These are phyloP conservation scores for Pollimyrus isidori DNA, from an alignment of 2,113 vertebrate genomes.

Conservation along the genomic window DNA sequence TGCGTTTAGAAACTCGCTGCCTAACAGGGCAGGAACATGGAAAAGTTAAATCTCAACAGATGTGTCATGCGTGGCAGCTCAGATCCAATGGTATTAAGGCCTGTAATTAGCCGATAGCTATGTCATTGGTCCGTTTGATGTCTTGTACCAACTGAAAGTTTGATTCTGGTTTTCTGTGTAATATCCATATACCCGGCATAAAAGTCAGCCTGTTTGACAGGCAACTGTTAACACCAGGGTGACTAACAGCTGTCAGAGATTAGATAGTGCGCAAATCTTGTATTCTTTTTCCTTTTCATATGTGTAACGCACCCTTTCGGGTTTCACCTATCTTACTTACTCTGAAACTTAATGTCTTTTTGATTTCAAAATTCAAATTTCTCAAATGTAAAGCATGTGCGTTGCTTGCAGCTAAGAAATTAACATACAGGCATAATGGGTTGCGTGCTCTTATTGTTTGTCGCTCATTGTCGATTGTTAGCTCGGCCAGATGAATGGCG, in stretches of 20 bases:
- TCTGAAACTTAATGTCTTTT: not conserved
- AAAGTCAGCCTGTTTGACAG: conserved; percentile 1
- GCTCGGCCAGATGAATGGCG: not conserved
- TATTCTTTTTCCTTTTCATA: not conserved
- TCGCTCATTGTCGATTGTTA: not conserved
- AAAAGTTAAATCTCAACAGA: not conserved
- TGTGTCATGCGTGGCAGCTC: not conserved
- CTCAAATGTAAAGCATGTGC: not conserved
- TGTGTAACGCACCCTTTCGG: not conserved
- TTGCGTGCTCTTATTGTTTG: not conserved
- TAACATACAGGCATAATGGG: not conserved
- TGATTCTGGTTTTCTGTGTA: not conserved
- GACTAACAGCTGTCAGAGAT: conserved; percentile 10
- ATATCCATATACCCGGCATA: not conserved
- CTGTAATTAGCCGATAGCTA: not conserved
- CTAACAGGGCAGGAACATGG: not conserved
- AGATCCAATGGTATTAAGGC: not conserved
- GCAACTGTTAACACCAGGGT: not conserved
- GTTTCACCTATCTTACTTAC: not conserved
- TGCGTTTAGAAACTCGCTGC: not conserved
- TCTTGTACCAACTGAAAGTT: not conserved
- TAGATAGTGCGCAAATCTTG: not conserved
- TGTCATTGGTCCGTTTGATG: not conserved
- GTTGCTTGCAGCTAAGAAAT: not conserved
- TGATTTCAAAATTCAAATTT: not conserved